Conservation (phyloP, 2,797 vertebrate genomes). For the Luscinia megarhynchos region DNA sequence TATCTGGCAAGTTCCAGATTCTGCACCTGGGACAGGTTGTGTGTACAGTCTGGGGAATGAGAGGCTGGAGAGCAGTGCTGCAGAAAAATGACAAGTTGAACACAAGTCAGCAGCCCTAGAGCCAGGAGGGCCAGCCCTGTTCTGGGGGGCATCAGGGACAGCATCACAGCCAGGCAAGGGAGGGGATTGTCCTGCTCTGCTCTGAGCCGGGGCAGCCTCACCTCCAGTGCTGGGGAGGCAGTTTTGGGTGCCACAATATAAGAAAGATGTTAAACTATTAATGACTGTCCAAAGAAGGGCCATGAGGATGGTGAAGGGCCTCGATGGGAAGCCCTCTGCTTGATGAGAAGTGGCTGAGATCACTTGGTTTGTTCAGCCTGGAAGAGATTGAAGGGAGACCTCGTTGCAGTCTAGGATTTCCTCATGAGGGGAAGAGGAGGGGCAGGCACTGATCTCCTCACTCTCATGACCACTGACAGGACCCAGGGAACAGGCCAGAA, state of each 20-base stretch:
- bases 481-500: background rate
- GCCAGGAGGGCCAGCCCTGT: accelerated
- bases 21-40: background rate
- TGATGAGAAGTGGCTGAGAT: background rate
- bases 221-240: background rate
- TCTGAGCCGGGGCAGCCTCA: background rate
- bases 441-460: background rate
- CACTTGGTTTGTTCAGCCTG: background rate
- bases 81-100: no score
- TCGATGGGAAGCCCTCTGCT: background rate
- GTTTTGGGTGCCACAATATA: background rate
- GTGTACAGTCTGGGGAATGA: background rate
- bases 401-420: background rate
- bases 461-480: background rate
- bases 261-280: background rate
- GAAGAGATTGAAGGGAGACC: background rate
- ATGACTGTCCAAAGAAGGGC: background rate
- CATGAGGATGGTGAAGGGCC: background rate
- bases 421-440: background rate
- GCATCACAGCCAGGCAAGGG: background rate
- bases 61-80: background rate
- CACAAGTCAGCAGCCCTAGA: background rate
- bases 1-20: background rate
- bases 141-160: background rate
- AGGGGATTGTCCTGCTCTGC: background rate